Evolutionary conservation across 2,888 invertebrate species (phyloP).

Genomic region (Griposia aprilina): DNA sequence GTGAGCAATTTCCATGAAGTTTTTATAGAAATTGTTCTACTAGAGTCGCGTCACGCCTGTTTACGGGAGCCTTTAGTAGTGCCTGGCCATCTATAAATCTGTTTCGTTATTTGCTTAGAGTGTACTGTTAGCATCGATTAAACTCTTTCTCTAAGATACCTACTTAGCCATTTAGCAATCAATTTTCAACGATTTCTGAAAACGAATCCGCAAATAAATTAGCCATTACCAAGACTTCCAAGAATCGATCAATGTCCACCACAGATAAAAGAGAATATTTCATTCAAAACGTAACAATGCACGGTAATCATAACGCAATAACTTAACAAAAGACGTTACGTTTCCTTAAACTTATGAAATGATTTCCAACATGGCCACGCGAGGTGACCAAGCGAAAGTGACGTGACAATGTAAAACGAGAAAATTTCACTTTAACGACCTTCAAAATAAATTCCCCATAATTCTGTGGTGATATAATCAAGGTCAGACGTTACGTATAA

Average conservation of each 20-base stretch:
- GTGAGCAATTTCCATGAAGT: too few relatives aligned
- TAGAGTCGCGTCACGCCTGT: too few relatives aligned
- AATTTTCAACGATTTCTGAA: slow-evolving; percentile 9
- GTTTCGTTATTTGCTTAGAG: slow-evolving; percentile 12
- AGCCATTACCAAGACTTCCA: slow-evolving; percentile 7
- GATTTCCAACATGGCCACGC: slow-evolving; percentile 56
- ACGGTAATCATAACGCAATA: slow-evolving; percentile 68
- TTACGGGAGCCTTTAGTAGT: background rate
- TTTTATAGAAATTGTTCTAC: too few relatives aligned
- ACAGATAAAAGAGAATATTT: slow-evolving; percentile 33
- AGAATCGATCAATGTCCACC: slow-evolving; percentile 45
- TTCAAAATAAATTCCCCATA: slow-evolving; percentile 65
- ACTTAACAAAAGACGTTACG: slow-evolving; percentile 69
- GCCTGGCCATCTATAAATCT: slow-evolving; percentile 2
- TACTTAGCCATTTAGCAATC: background rate
- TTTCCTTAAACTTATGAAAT: slow-evolving; percentile 67
- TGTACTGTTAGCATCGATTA: slow-evolving; percentile 24
- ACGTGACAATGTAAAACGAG: slow-evolving; percentile 69
- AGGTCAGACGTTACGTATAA: slow-evolving; percentile 48
- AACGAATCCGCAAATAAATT: slow-evolving; percentile 30
- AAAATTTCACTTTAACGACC: slow-evolving; percentile 77
- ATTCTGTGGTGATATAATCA: slow-evolving; percentile 32
- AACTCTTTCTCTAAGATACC: background rate
- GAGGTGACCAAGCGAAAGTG: slow-evolving; percentile 76
- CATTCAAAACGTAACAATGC: slow-evolving; percentile 54